A percentile compares a stretch with the other conserved stretches of the same genome.
Conservation (phyloP, 2,113 vertebrate genomes). For the Chionodraco myersi region DNA sequence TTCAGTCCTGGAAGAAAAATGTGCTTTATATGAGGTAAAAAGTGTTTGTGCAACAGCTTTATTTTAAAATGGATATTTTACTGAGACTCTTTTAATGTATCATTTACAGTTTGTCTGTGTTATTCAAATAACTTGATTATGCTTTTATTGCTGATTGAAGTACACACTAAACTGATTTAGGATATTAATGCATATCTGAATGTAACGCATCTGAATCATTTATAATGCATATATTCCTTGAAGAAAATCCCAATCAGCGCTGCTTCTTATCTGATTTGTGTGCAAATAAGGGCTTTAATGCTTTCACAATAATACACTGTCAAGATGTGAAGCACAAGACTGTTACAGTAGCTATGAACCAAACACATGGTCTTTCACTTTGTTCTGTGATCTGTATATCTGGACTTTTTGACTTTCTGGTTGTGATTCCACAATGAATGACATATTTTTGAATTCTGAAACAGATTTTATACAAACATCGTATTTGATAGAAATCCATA, state of each 20-base stretch:
- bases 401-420: constrained; percentile 40
- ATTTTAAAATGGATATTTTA: constrained; percentile 14
- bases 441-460: constrained; percentile 44
- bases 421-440: constrained; percentile 38
- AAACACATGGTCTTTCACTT: constrained; percentile 57
- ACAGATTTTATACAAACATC: constrained; percentile 65
- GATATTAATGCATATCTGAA: constrained; percentile 16
- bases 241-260: constrained; percentile 25
- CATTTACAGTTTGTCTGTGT: neutral
- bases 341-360: constrained; percentile 25
- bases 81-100: neutral
- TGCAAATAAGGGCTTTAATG: constrained; percentile 18
- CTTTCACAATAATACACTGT: constrained; percentile 9
- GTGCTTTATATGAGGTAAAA: constrained; percentile 11
- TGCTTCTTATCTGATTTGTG: constrained; percentile 19
- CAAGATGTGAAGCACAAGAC: constrained; percentile 42
- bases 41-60: constrained; percentile 8
- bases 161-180: constrained; percentile 16
- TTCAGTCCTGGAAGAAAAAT: constrained; percentile 17
- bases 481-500: constrained; percentile 35
- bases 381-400: constrained; percentile 57
- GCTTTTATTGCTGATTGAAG: constrained; percentile 11
- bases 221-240: constrained; percentile 24
- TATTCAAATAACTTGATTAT: constrained; percentile 23
- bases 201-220: constrained; percentile 36